Evolutionary conservation across 92 coral and sea anemone genomes (phyloP).

Genomic region (Porites divaricata): DNA sequence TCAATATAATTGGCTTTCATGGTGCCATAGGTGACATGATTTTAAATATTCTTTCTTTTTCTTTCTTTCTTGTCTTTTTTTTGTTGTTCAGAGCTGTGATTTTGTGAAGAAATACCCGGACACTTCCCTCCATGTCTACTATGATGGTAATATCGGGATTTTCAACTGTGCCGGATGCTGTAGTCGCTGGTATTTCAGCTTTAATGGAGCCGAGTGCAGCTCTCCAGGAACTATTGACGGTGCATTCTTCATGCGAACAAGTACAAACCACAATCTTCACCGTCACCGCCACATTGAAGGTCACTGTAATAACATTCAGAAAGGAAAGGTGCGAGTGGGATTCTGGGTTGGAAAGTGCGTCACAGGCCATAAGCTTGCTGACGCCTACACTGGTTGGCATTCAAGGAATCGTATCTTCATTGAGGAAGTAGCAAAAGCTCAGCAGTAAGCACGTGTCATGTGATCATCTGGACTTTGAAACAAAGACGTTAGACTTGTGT

Average conservation of each 20-base stretch:
- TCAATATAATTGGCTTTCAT: no score
- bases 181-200: conserved; percentile 13
- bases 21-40: no score
- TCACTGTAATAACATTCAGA: background rate
- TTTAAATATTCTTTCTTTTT: background rate
- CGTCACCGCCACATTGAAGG: conserved; percentile 31
- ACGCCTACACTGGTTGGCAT: conserved; percentile 2
- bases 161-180: background rate
- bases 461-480: no score
- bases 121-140: conserved; percentile 5
- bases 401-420: background rate
- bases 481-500: background rate
- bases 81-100: background rate
- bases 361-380: background rate
- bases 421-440: conserved; percentile 1
- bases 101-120: background rate
- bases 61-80: background rate
- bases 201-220: background rate
- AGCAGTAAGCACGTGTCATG: background rate
- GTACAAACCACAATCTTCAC: conserved; percentile 1
- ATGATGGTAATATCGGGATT: background rate
- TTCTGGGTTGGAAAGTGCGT: background rate
- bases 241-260: background rate
- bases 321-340: conserved; percentile 9
- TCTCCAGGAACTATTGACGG: background rate